phyloP scores from a whole-genome alignment of 2,797 vertebrate genomes.

The Avahi laniger region DNA sequence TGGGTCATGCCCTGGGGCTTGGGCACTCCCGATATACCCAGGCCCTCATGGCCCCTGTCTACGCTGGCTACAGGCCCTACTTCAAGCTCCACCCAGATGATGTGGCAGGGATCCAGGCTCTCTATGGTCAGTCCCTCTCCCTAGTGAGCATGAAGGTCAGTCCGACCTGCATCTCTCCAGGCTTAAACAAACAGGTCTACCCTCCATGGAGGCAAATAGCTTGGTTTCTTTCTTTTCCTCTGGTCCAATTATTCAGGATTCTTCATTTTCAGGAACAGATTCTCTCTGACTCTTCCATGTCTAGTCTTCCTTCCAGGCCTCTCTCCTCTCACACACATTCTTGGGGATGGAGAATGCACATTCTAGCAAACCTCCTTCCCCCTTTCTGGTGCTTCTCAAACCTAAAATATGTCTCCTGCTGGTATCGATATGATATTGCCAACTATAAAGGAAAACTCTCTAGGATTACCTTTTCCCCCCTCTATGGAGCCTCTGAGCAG shows the following conservation, averaged over 20 bases:
- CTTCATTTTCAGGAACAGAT: not conserved
- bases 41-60: constrained; percentile 92
- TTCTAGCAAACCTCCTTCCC: not conserved
- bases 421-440: not conserved
- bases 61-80: constrained; percentile 87
- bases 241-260: not conserved
- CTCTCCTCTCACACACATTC: not conserved
- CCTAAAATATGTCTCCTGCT: not conserved
- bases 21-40: constrained; percentile 90
- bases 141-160: not conserved
- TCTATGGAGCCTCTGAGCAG: not conserved
- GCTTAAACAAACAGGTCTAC: not conserved
- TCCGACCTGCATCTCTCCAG: not conserved
- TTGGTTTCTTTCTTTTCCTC: not conserved
- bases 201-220: not conserved
- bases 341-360: constrained; percentile 30
- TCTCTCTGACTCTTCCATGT: not conserved
- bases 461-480: not conserved
- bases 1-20: constrained; percentile 93
- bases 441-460: not conserved
- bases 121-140: constrained; percentile 88
- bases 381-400: not conserved
- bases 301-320: not conserved
- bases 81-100: constrained; percentile 91
- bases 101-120: constrained; percentile 89